Base-by-base conservation (phyloP, 2,888 invertebrate genomes). In the Aelia acuminata region DNA sequence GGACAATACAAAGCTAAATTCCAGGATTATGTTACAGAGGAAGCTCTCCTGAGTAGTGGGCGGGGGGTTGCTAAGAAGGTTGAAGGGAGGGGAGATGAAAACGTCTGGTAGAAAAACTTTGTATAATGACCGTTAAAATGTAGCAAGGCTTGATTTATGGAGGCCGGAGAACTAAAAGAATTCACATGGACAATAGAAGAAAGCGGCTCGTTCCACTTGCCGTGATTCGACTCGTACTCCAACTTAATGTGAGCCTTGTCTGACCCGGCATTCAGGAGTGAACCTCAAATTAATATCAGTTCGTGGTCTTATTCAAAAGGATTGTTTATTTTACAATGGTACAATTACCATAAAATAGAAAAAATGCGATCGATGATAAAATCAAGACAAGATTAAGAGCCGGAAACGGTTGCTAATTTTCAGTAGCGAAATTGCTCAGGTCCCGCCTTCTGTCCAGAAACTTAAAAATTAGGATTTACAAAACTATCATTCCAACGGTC, bases 21-120 rank as follows among this genome's bases (percentile, higher is more conserved):
- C 80, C 43, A 43, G 80, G 80, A 43, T 80, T 80, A 80, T 80
- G 80, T 80, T 80, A 43, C 80, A 43, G 80, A 43, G 80, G 22
- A n/a, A n/a, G 39, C 80, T 80, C 18, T 31, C 18, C 15, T 31
- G 31, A 20, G 22, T 20, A 11, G 75, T 2, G 7, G 80, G 7
- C 3, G 26, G 13, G 8, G 22, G 22, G 43, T 13, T 11, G 43
- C 43, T 4, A 10, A 7, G 43, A 43, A 10, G 31, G 26, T 15
- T 3, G 15, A 22, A 5, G 75, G 2, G 20, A 43, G 7, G 3
- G 13, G 3, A n/a, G 22, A 5, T 22, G 31, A 10, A 22, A 3
- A 22, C n/a, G n/a, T 43, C 80, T 80, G 43, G 7, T 13, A n/a
- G 80, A 43, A 39, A 75, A 80, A 80, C 80, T 80, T 80, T 80